These are phyloP conservation scores for Oncorhynchus kisutch DNA, from an alignment of 2,113 vertebrate species.

Conservation along the genomic window DNA sequence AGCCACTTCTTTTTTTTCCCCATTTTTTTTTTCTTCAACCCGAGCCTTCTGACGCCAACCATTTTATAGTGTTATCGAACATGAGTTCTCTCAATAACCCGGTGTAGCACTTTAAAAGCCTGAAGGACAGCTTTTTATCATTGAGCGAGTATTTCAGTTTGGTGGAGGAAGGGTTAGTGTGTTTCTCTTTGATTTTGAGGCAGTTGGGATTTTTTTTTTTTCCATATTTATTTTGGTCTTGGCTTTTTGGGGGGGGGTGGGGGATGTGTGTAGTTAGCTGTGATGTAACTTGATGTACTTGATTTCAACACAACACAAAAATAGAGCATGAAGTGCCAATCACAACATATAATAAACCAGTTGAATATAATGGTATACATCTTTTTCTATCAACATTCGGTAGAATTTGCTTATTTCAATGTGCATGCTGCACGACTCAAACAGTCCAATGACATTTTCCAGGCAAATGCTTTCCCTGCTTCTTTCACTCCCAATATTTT, in stretches of 20 bases:
- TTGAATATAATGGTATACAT: slow-evolving; percentile 63
- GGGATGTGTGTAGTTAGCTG: slow-evolving; percentile 71
- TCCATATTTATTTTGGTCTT: slow-evolving; percentile 77
- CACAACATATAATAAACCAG: slow-evolving; percentile 74
- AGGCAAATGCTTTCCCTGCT: slow-evolving; percentile 49
- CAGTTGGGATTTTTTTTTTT: slow-evolving; percentile 35
- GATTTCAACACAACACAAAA: slow-evolving; percentile 80
- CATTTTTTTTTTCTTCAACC: background rate
- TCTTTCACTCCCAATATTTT: slow-evolving; percentile 71
- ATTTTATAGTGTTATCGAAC: slow-evolving; percentile 86
- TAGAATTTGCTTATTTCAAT: slow-evolving; percentile 63
- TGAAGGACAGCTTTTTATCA: slow-evolving; percentile 80
- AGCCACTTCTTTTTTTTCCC: slow-evolving; percentile 67
- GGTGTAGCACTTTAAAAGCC: slow-evolving; percentile 81
- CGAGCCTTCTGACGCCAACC: slow-evolving; percentile 38
- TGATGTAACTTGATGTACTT: slow-evolving; percentile 71
- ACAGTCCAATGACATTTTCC: slow-evolving; percentile 67
- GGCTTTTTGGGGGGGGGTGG: slow-evolving; percentile 74
- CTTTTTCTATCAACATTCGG: slow-evolving; percentile 8
- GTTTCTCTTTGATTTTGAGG: slow-evolving; percentile 77
- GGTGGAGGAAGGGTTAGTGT: slow-evolving; percentile 73
- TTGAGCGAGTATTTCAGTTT: slow-evolving; percentile 83
- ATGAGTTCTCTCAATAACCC: slow-evolving; percentile 86
- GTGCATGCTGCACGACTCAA: slow-evolving; percentile 75
- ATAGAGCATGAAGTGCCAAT: slow-evolving; percentile 84